Evolutionary conservation across 2,113 vertebrate genomes (phyloP).

Genomic region (Lampris incognitus): DNA sequence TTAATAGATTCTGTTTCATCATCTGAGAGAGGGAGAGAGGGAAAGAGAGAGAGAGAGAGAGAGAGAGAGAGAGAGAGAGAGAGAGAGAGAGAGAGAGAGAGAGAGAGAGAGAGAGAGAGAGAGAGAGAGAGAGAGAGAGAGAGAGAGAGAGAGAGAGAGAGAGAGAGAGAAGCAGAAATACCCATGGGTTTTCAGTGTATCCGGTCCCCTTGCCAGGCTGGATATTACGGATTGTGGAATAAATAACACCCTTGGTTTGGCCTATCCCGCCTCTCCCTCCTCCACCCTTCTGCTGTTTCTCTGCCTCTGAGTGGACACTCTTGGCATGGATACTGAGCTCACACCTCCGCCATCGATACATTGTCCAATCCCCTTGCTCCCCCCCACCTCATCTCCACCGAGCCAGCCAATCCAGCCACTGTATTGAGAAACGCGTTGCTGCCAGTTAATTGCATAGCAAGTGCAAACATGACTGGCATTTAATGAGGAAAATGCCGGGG

Average conservation of each 20-base stretch:
- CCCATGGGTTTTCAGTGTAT: not conserved
- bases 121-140: slow-evolving; percentile 7
- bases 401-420: slow-evolving; percentile 67
- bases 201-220: not conserved
- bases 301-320: slow-evolving; percentile 67
- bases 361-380: slow-evolving; percentile 80
- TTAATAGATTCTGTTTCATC: slow-evolving; percentile 6
- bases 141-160: slow-evolving; percentile 8
- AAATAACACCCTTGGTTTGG: slow-evolving; percentile 27
- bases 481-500: slow-evolving; percentile 65
- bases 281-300: slow-evolving; percentile 45
- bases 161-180: slow-evolving; percentile 1
- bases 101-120: not conserved
- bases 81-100: too few relatives aligned
- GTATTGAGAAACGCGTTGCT: slow-evolving; percentile 54
- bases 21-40: slow-evolving; percentile 8
- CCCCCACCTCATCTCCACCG: slow-evolving; percentile 52
- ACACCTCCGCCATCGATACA: slow-evolving; percentile 73
- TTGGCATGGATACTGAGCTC: slow-evolving; percentile 81
- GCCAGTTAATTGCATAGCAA: slow-evolving; percentile 75
- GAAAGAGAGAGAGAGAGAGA: not conserved
- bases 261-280: slow-evolving; percentile 31
- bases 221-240: slow-evolving; percentile 19
- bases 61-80: too few relatives aligned
- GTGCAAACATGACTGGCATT: slow-evolving; percentile 80